These are phyloP conservation scores for Phengaris alcon DNA, from an alignment of 2,888 invertebrate species.

Conservation along the genomic window DNA sequence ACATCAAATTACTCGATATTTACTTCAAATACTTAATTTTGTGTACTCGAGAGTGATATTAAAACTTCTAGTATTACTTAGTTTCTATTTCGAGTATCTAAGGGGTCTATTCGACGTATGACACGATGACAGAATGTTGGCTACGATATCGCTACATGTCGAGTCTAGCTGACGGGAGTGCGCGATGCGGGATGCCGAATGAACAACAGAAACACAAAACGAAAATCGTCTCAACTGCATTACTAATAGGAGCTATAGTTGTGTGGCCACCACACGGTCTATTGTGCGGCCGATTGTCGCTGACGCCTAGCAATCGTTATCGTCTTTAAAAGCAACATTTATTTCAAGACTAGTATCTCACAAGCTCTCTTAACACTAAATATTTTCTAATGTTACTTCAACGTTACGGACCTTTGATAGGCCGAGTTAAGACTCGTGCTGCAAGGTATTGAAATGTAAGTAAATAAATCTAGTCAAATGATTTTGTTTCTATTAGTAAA, in stretches of 20 bases:
- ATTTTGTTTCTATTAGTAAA: neutral
- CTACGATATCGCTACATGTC: conserved; percentile 7
- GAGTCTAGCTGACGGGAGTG: conserved; percentile 21
- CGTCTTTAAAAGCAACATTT: neutral
- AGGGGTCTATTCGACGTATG: conserved; percentile 17
- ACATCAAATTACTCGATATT: conserved; percentile 14
- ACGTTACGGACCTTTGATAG: too few species aligned
- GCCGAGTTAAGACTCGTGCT: neutral
- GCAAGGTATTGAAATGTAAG: neutral
- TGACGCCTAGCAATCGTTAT: neutral
- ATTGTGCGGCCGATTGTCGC: neutral
- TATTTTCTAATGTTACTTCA: too few species aligned
- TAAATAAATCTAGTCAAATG: neutral
- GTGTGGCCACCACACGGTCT: conserved; percentile 1
- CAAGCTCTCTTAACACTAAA: too few species aligned
- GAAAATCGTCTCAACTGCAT: neutral
- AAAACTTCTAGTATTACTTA: conserved; percentile 3
- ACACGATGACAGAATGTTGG: neutral
- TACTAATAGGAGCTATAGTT: neutral
- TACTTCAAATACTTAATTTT: neutral
- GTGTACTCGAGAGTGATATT: neutral
- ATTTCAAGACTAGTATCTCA: too few species aligned
- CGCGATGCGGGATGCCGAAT: conserved; percentile 25
- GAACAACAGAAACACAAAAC: conserved; percentile 6
- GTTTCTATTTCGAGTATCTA: conserved; percentile 18